phyloP scores from a whole-genome alignment of 1,140 invertebrate genomes.

The Macrostomum lignano region DNA sequence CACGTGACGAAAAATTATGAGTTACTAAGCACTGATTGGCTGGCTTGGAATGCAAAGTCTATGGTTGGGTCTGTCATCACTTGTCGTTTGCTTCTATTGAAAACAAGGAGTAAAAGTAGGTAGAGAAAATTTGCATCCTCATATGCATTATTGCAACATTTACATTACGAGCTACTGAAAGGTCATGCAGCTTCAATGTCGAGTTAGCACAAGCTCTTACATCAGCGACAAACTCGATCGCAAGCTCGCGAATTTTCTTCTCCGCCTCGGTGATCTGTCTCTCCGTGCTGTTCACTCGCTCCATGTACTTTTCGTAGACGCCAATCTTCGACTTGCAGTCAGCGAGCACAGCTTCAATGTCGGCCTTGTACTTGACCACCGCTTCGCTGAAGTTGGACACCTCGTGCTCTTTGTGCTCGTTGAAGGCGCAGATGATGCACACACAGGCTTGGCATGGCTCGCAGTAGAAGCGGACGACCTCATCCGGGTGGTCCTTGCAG shows the following conservation, averaged over 20 bases:
- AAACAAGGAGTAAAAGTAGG: too few species aligned
- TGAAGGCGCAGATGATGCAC: conserved; percentile 28
- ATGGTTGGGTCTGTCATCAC: too few species aligned
- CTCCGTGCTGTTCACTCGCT: conserved; percentile 15
- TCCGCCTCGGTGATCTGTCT: conserved; percentile 18
- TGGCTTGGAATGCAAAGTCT: too few species aligned
- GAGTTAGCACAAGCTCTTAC: too few species aligned
- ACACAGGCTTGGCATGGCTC: conserved; percentile 27
- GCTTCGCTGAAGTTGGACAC: conserved; percentile 25
- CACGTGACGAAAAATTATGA: too few species aligned
- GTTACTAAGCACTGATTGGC: too few species aligned
- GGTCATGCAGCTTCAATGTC: too few species aligned
- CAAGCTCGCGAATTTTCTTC: conserved; percentile 19
- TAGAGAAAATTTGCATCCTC: too few species aligned
- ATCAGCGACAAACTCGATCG: conserved; percentile 17
- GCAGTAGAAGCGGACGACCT: conserved; percentile 27
- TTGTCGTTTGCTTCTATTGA: too few species aligned
- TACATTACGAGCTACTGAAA: too few species aligned
- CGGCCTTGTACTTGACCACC: conserved; percentile 23
- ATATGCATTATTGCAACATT: too few species aligned
- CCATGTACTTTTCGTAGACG: conserved; percentile 17
- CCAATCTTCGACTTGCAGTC: conserved; percentile 20
- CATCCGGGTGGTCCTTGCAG: conserved; percentile 27
- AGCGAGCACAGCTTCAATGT: conserved; percentile 16
- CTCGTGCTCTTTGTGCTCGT: conserved; percentile 28